Evolutionary conservation across 1,140 invertebrate genomes (phyloP), one percentile per base, ranked within the genome.

Genomic region (Drosophila subobscura): DNA sequence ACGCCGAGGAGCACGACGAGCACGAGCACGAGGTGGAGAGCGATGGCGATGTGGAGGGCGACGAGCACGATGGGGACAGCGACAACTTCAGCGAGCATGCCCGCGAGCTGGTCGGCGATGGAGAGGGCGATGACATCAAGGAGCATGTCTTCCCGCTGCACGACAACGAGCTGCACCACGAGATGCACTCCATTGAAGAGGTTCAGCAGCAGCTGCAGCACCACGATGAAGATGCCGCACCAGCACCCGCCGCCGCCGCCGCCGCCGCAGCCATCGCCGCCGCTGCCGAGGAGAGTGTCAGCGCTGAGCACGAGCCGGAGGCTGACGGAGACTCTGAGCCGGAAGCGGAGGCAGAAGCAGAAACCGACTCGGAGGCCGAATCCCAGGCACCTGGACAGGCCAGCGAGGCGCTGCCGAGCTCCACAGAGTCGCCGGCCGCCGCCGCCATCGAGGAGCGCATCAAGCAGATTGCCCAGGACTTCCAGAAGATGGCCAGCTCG

Each of bases 391-490:
- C 68, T 3, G 53, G 27, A 22, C 52, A 50, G 59, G 47, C 54
- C 44, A 75, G 47, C 41, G 70, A 70, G 42, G 44, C 44, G 5
- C 4, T 88, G 58, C 79, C 84, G 72, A 88, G 86, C 49, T 75
- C 85, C 50, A 83, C 90, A 12, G 91, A 92, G 40, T 73, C 79
- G 20, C 86, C 89, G 10, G 79, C 66, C 22, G 66, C 66, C 22
- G 66, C 66, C 42, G 66, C 86, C 41, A 89, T 92, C 40, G 91
- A 91, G 71, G 89, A 91, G 67, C 83, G 90, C 42, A 64, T 92
- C 12, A 91, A 91, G 78, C 81, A 91, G 58, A 91, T 92, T 23
- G 90, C 91, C 6, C 88, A 92, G 59, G 89, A 91, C 57, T 83
- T 91, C 52, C 89, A 91, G 75, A 91, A 91, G 54, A 77, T 90